phyloP scores from a whole-genome alignment of 2,797 vertebrate species.

The Poecilia wingei region DNA sequence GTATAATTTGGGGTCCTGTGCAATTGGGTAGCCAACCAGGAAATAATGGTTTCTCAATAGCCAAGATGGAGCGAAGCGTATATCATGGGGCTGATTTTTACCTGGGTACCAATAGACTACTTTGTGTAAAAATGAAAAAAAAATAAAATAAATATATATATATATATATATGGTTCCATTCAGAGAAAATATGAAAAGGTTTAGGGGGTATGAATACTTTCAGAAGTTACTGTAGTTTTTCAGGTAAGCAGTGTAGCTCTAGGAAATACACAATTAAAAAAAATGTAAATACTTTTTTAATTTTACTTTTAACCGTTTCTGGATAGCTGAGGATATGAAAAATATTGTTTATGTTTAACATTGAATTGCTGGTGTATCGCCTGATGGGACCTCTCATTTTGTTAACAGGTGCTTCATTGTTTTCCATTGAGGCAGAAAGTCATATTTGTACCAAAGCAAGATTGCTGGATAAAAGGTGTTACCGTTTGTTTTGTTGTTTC shows the following conservation, averaged over 20 bases:
- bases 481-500: conserved; percentile 80
- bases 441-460: conserved; percentile 77
- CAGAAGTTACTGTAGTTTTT: neutral
- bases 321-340: neutral
- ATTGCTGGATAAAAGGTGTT: conserved; percentile 69
- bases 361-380: neutral
- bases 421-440: conserved; percentile 56
- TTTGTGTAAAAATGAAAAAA: no score
- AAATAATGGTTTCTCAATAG: no score
- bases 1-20: no score
- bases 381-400: neutral
- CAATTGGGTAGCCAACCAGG: no score
- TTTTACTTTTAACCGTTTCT: neutral
- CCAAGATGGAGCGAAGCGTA: no score
- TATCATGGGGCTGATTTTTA: no score
- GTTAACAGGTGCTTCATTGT: conserved; percentile 37
- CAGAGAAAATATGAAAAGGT: neutral
- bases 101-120: no score
- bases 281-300: neutral
- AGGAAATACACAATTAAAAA: neutral
- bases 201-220: neutral
- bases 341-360: neutral
- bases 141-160: no score
- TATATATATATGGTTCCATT: no score
- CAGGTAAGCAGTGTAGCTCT: neutral